phyloP scores from a whole-genome alignment of 2,888 invertebrate genomes.

The Steinernema scapterisci region DNA sequence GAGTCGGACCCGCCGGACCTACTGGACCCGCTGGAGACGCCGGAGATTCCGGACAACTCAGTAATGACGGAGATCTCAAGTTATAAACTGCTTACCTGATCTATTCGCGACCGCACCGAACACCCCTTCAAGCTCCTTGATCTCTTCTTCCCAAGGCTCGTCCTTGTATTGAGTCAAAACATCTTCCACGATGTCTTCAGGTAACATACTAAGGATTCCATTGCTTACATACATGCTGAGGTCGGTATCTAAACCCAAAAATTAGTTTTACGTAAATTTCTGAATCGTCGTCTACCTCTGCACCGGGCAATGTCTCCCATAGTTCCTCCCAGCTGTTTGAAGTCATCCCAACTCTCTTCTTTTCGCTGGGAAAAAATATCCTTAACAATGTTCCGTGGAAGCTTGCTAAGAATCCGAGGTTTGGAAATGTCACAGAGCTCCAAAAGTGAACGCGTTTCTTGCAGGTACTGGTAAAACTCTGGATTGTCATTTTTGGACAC shows the following conservation, averaged over 20 bases:
- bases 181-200: conserved; percentile 47
- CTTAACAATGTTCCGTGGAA: no score
- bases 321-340: no score
- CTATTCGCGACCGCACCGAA: conserved; percentile 16
- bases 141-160: conserved; percentile 49
- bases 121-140: conserved; percentile 50
- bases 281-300: no score
- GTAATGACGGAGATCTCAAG: conserved; percentile 48
- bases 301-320: no score
- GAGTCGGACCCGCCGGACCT: conserved; percentile 46
- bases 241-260: not conserved
- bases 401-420: no score
- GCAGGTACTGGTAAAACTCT: no score
- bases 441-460: no score
- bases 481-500: not conserved
- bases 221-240: not conserved
- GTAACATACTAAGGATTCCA: conserved; percentile 51
- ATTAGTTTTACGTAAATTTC: no score
- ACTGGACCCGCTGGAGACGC: conserved; percentile 47
- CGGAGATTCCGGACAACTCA: conserved; percentile 46
- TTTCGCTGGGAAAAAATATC: no score
- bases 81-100: conserved; percentile 40
- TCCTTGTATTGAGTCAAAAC: conserved; percentile 50
- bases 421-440: no score
- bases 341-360: no score